These are phyloP conservation scores for Heterotis niloticus DNA, from an alignment of 2,113 vertebrate species.

Conservation along the genomic window DNA sequence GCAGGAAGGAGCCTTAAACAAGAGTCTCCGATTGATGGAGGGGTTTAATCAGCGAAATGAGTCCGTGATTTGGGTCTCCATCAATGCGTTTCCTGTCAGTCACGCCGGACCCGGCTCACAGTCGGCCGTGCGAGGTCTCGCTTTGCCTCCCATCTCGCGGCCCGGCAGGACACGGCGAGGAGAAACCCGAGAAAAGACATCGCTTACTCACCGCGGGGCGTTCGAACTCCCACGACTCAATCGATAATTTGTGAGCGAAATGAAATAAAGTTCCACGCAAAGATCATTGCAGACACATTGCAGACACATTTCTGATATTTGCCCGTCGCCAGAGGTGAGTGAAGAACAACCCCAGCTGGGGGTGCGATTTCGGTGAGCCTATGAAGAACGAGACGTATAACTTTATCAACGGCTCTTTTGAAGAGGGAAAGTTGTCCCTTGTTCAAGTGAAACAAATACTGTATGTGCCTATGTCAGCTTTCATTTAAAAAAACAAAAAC, in stretches of 20 bases:
- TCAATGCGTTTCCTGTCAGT: slow-evolving; percentile 69
- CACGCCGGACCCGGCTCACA: slow-evolving; percentile 58
- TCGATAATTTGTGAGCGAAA: not conserved
- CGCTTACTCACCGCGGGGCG: not conserved
- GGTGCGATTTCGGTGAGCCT: not conserved
- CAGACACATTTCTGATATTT: not conserved
- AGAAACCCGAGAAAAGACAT: not conserved
- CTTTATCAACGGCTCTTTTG: no score
- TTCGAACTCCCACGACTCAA: not conserved
- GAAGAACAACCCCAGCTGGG: not conserved
- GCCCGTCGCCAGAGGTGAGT: slow-evolving; percentile 5
- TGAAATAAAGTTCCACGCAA: no score
- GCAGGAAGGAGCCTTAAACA: slow-evolving; percentile 50
- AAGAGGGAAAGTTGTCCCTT: no score
- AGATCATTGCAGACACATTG: not conserved
- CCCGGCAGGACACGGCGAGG: slow-evolving; percentile 6
- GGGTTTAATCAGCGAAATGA: slow-evolving; percentile 67
- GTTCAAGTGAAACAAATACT: no score
- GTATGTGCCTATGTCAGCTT: no score
- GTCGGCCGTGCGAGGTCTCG: slow-evolving; percentile 38
- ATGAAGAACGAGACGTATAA: no score
- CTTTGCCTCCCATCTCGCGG: not conserved
- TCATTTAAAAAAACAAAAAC: no score
- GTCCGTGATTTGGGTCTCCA: slow-evolving; percentile 64
- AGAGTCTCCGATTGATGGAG: slow-evolving; percentile 51